Conservation (phyloP, 2,113 vertebrate species). For the Coracopsis vasa region DNA sequence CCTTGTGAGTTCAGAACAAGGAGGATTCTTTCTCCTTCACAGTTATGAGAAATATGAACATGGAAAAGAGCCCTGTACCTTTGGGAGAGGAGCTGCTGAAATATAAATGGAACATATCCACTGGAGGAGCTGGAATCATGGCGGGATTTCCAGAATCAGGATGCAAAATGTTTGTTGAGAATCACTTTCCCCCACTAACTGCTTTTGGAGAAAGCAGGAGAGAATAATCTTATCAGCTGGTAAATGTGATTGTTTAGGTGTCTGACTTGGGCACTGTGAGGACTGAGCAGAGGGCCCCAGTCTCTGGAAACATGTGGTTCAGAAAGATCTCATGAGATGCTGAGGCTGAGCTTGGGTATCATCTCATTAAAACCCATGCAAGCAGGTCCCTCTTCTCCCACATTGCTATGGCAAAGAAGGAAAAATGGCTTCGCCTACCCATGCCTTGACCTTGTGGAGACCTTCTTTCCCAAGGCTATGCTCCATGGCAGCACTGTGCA, state of each 20-base stretch:
- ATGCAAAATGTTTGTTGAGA: neutral
- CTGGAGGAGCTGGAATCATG: neutral
- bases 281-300: neutral
- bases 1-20: neutral
- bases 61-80: rapidly evolving
- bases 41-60: neutral
- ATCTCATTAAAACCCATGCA: neutral
- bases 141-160: neutral
- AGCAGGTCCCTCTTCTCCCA: neutral
- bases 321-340: neutral
- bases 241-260: neutral
- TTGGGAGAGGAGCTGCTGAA: neutral
- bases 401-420: neutral
- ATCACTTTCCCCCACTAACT: neutral
- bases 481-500: neutral
- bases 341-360: neutral
- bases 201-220: neutral
- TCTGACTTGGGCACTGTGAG: neutral
- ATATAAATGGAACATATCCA: neutral
- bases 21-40: neutral
- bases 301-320: neutral
- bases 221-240: neutral
- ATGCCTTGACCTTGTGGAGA: neutral
- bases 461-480: neutral
- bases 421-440: neutral